Evolutionary conservation across 2,888 invertebrate species (phyloP).

Genomic region (Xylocampa areola): DNA sequence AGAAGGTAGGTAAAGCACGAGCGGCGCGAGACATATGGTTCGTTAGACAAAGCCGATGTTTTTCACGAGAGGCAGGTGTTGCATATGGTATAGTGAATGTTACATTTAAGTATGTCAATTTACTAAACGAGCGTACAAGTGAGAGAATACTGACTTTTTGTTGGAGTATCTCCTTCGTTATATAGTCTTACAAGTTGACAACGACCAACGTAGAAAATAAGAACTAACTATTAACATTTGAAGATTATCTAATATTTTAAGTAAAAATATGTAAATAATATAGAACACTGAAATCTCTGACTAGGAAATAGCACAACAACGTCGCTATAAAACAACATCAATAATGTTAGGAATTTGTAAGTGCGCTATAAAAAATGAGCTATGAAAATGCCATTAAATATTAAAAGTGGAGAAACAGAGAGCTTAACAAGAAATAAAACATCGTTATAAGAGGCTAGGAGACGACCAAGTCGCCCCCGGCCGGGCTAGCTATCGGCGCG

Average conservation of each 20-base stretch:
- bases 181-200: neutral
- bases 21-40: constrained; percentile 81
- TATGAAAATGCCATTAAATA: constrained; percentile 90
- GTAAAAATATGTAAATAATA: constrained; percentile 36
- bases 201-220: neutral
- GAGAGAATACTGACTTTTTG: constrained; percentile 5
- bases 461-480: constrained; percentile 83
- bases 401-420: constrained; percentile 90
- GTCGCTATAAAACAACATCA: constrained; percentile 77
- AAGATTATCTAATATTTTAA: no score
- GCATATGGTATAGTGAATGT: constrained; percentile 41
- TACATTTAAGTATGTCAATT: constrained; percentile 51
- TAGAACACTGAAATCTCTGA: constrained; percentile 61
- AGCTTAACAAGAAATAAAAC: constrained; percentile 90
- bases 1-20: constrained; percentile 73
- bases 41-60: constrained; percentile 76
- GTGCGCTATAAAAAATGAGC: constrained; percentile 88
- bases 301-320: constrained; percentile 50
- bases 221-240: neutral
- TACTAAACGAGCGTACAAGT: constrained; percentile 28
- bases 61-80: constrained; percentile 74
- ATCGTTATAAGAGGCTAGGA: constrained; percentile 87
- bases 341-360: constrained; percentile 86
- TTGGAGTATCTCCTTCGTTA: neutral
- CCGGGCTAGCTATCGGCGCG: constrained; percentile 87